Base-by-base conservation (phyloP, 2,888 invertebrate genomes). In the Heliconius aoede region DNA sequence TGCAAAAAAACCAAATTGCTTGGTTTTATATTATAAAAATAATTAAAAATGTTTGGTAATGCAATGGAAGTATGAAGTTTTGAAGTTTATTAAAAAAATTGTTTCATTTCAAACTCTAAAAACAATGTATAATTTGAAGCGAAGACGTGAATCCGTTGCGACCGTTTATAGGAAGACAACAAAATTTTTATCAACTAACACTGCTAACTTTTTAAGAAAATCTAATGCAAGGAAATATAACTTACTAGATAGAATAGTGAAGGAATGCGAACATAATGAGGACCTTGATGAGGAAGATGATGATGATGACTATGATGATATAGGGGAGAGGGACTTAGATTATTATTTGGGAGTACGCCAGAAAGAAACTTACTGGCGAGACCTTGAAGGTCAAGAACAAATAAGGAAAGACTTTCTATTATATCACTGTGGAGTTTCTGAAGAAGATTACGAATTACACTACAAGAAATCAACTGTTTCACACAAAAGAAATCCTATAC, bases 141-240 rank as follows among this genome's bases (percentile, higher is more conserved):
- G 86, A 24, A 86, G 94, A 79, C 86, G 91, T 67, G 93, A 93
- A 81, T 94, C 94, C 0, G 91, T 94, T 5, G 91, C 92, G 5
- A 89, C 91, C 2, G 93, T 91, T 3, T 94, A 90, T 69, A 90
- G 88, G 74, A 93, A 90, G 83, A 94, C 94, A n/a, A 92, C 94
- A 0, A 94, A 91, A 82, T 94, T 94, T 75, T 74, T 94, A 3
- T 84, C 91, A 11, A 82, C 88, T 0, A 94, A 94, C 77, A 93
- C 93, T 0, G 86, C 88, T 0, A 90, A 87, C 78, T 85, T 94
- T 61, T 82, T 93, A 2, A 94, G 90, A 79, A 94, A 88, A 81
- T 88, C 91, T 0, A 91, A 92, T 73, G 85, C 86, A n/a, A 87
- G 83, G 77, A 91, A 90, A 78, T 86, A 89, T 73, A 84, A 86